phyloP scores from a whole-genome alignment of 2,888 invertebrate genomes.

The Philereme transversata region DNA sequence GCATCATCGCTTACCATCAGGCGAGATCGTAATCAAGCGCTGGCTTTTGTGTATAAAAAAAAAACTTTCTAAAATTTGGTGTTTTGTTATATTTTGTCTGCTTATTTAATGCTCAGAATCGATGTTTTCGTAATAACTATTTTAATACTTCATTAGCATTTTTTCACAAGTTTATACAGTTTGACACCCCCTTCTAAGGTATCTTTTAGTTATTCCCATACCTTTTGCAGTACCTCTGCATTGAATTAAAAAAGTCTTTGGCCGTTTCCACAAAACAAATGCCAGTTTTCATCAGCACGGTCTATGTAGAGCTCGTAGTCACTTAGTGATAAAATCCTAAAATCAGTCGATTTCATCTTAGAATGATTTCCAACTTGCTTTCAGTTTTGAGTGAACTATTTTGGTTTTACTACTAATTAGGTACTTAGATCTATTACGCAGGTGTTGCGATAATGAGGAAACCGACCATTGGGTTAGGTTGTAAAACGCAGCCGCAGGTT shows the following conservation, averaged over 20 bases:
- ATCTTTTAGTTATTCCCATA: background rate
- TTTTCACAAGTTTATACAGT: background rate
- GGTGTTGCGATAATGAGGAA: conserved; percentile 22
- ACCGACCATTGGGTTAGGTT: conserved; percentile 1
- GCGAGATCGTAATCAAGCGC: too few relatives aligned
- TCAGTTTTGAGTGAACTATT: conserved; percentile 3
- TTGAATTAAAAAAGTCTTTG: background rate
- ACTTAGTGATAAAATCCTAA: too few relatives aligned
- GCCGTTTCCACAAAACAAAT: background rate
- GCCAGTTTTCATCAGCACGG: conserved; percentile 69
- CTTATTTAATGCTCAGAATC: background rate
- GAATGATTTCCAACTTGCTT: conserved; percentile 5
- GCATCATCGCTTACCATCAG: too few relatives aligned
- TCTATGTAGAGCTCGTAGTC: conserved; percentile 32
- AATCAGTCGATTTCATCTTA: too few relatives aligned
- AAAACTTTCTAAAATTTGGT: too few relatives aligned
- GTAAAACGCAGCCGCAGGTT: conserved; percentile 14
- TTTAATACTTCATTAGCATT: conserved; percentile 19
- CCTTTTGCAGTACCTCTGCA: background rate
- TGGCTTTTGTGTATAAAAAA: too few relatives aligned
- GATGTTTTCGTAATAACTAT: conserved; percentile 53
- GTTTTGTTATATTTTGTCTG: background rate
- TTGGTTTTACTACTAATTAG: conserved; percentile 18
- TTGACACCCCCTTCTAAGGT: background rate
- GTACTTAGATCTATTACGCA: conserved; percentile 20